These are phyloP conservation scores for Melinaea marsaeus DNA, from an alignment of 2,888 invertebrate species.

Conservation along the genomic window DNA sequence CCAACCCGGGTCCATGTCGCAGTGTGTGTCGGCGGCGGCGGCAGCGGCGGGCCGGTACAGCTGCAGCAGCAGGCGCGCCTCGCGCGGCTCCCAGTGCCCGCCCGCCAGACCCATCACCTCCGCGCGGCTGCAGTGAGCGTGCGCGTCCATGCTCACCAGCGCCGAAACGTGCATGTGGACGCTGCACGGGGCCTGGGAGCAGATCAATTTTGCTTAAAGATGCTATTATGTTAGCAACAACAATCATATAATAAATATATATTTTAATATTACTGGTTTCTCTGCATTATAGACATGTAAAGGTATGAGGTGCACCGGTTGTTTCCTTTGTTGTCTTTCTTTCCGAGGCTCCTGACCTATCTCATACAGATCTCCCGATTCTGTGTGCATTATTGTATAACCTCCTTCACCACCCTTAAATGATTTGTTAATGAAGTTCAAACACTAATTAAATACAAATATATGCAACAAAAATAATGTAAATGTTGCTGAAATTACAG, in stretches of 20 bases:
- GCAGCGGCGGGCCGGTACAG: constrained; percentile 81
- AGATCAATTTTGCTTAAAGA: not conserved
- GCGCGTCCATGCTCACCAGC: constrained; percentile 82
- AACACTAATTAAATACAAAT: no score
- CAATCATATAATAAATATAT: not conserved
- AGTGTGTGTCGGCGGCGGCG: constrained; percentile 81
- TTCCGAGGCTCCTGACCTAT: constrained; percentile 59
- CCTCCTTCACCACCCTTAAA: constrained; percentile 79
- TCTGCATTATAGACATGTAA: constrained; percentile 78
- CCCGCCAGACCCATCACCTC: constrained; percentile 88
- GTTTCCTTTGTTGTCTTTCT: constrained; percentile 59
- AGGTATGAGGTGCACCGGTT: constrained; percentile 76
- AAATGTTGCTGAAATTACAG: no score
- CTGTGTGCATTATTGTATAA: constrained; percentile 81
- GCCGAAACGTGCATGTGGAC: constrained; percentile 79
- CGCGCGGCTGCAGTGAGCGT: constrained; percentile 82
- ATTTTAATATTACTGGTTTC: constrained; percentile 68
- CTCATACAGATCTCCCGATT: constrained; percentile 75
- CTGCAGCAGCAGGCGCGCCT: constrained; percentile 34
- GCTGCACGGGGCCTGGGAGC: constrained; percentile 79
- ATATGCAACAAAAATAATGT: no score
- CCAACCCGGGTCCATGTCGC: constrained; percentile 86
- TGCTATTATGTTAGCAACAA: no score
- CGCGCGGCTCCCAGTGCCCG: constrained; percentile 57
- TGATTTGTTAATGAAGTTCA: constrained; percentile 14